These are phyloP conservation scores for Rhysida immarginata DNA, from an alignment of 1,140 invertebrate species.

Conservation along the genomic window DNA sequence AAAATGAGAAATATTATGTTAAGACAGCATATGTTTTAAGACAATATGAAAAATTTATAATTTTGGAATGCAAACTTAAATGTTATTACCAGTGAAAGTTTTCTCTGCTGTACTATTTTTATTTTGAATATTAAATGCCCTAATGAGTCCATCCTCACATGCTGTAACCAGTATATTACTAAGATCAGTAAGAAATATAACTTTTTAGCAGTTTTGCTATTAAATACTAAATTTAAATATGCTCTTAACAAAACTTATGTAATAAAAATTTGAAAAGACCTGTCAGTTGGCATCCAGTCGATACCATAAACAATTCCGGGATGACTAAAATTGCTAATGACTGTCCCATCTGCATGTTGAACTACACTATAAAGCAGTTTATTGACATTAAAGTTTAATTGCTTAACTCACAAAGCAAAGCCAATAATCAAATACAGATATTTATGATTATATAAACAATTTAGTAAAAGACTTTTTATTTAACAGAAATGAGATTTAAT, in stretches of 20 bases:
- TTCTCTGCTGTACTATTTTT: conserved; percentile 24
- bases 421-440: no score
- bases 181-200: conserved; percentile 8
- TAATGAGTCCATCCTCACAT: conserved; percentile 31
- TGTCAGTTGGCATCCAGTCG: conserved; percentile 33
- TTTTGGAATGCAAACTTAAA: conserved; percentile 2
- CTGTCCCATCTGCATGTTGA: conserved; percentile 29
- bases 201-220: neutral
- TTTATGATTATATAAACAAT: neutral
- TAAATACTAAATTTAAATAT: neutral
- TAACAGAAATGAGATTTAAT: neutral
- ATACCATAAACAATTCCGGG: conserved; percentile 32
- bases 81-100: conserved; percentile 22
- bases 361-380: conserved; percentile 27
- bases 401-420: no score
- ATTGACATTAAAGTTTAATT: no score
- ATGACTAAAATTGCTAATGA: conserved; percentile 31
- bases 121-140: conserved; percentile 29
- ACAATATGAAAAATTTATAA: neutral
- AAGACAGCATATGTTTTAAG: no score
- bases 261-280: conserved; percentile 21
- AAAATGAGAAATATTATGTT: no score
- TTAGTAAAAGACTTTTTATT: neutral
- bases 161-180: conserved; percentile 35
- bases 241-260: neutral